phyloP scores from a whole-genome alignment of 2,888 invertebrate genomes.

The Parnassius apollo region DNA sequence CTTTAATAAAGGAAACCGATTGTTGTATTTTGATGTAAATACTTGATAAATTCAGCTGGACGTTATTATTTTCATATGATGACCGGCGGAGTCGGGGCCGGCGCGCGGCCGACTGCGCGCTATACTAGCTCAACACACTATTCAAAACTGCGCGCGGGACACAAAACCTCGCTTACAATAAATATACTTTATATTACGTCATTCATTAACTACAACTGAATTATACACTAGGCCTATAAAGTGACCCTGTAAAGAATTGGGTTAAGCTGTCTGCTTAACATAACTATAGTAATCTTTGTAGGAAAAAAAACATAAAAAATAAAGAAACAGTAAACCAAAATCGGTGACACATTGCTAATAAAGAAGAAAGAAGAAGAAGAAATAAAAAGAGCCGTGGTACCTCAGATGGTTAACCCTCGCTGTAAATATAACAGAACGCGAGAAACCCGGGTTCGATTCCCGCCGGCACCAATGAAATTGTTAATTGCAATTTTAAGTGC shows the following conservation, averaged over 20 bases:
- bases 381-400: no score
- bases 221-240: slow-evolving; percentile 31
- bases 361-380: no score
- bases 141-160: slow-evolving; percentile 52
- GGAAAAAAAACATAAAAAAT: no score
- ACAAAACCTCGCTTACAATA: slow-evolving; percentile 38
- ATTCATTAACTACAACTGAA: slow-evolving; percentile 40
- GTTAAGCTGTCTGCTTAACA: slow-evolving; percentile 13
- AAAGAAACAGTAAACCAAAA: no score
- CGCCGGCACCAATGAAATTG: no score
- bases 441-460: no score
- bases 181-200: slow-evolving; percentile 38
- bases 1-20: slow-evolving; percentile 22
- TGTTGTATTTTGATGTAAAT: slow-evolving; percentile 29
- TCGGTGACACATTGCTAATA: no score
- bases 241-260: slow-evolving; percentile 26
- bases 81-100: slow-evolving; percentile 35
- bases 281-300: not conserved
- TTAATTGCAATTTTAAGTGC: no score
- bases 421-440: no score
- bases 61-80: slow-evolving; percentile 25
- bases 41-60: slow-evolving; percentile 25
- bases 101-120: slow-evolving; percentile 35
- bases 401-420: no score
- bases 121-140: slow-evolving; percentile 45